A percentile compares a stretch with the other conserved stretches of the same genome.
Evolutionary conservation across 1,140 invertebrate species (phyloP).

Genomic region (Dendrolimus kikuchii): DNA sequence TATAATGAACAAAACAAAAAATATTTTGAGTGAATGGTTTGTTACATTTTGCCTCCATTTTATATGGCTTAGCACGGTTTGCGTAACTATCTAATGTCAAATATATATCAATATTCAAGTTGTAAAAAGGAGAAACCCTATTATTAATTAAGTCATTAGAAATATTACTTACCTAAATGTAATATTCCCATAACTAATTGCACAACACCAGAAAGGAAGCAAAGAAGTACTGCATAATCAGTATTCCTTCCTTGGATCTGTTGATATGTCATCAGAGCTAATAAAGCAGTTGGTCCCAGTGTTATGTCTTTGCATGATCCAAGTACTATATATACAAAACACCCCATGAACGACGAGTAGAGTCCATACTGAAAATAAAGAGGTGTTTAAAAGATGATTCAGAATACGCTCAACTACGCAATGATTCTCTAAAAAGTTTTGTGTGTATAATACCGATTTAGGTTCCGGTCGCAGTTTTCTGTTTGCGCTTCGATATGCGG

Average conservation of each 20-base stretch:
- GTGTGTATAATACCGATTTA: too few species aligned
- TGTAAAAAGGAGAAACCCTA: too few species aligned
- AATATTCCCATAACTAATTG: conserved; percentile 88
- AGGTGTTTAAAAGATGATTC: background rate
- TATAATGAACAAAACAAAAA: too few species aligned
- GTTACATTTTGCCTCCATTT: too few species aligned
- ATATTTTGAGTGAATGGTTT: too few species aligned
- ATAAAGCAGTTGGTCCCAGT: conserved; percentile 88
- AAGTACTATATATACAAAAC: conserved; percentile 91
- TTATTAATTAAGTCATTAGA: background rate
- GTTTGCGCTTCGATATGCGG: too few species aligned
- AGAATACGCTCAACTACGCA: background rate
- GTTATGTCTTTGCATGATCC: conserved; percentile 94
- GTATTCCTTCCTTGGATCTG: conserved; percentile 78
- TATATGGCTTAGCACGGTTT: background rate
- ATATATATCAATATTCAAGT: background rate
- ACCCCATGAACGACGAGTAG: conserved; percentile 94
- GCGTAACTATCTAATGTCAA: background rate
- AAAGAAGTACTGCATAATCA: conserved; percentile 88
- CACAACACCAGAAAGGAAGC: conserved; percentile 87
- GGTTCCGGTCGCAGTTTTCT: too few species aligned
- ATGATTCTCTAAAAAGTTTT: too few species aligned
- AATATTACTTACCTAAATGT: conserved; percentile 77
- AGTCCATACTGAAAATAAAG: conserved; percentile 83
- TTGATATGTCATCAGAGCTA: conserved; percentile 87